These are phyloP conservation scores for Drosophila ohnishii DNA, from an alignment of 1,140 invertebrate species.

Conservation along the genomic window DNA sequence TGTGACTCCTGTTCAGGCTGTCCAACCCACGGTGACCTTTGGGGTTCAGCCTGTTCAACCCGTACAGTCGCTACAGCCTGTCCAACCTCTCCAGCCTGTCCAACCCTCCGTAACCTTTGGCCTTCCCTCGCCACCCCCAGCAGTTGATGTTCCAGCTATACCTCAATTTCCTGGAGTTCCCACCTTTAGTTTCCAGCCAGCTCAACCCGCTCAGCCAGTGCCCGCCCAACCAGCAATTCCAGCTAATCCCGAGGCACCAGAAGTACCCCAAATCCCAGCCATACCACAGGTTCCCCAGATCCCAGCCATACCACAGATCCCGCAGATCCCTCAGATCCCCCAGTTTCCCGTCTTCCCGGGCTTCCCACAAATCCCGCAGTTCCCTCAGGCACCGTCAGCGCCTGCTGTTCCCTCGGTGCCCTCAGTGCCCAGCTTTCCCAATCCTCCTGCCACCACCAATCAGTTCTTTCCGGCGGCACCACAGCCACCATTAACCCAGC, in stretches of 20 bases:
- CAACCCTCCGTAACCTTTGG: conserved; percentile 32
- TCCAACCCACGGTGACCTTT: conserved; percentile 17
- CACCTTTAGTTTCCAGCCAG: conserved; percentile 55
- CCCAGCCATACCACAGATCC: conserved; percentile 33
- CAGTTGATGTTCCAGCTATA: conserved; percentile 10
- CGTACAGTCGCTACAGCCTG: conserved; percentile 7
- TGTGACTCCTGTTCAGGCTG: conserved; percentile 37
- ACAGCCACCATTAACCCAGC: conserved; percentile 69
- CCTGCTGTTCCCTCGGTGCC: conserved; percentile 28
- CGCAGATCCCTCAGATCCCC: conserved; percentile 34
- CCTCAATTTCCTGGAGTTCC: conserved; percentile 36
- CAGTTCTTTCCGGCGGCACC: conserved; percentile 67
- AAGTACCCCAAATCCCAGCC: conserved; percentile 21
- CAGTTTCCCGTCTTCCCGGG: conserved; percentile 36
- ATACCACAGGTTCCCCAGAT: conserved; percentile 30
- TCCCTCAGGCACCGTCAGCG: conserved; percentile 37
- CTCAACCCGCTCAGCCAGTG: conserved; percentile 28
- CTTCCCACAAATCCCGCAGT: conserved; percentile 56
- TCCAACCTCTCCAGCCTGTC: conserved; percentile 18
- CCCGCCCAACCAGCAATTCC: conserved; percentile 34
- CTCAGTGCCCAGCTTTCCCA: conserved; percentile 20
- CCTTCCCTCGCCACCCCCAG: conserved; percentile 13
- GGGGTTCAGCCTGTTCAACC: conserved; percentile 45
- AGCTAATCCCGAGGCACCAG: conserved; percentile 39
- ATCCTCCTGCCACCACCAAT: conserved; percentile 32